Evolutionary conservation across 2,888 invertebrate species (phyloP).

Genomic region (Cerceris ruficornis): DNA sequence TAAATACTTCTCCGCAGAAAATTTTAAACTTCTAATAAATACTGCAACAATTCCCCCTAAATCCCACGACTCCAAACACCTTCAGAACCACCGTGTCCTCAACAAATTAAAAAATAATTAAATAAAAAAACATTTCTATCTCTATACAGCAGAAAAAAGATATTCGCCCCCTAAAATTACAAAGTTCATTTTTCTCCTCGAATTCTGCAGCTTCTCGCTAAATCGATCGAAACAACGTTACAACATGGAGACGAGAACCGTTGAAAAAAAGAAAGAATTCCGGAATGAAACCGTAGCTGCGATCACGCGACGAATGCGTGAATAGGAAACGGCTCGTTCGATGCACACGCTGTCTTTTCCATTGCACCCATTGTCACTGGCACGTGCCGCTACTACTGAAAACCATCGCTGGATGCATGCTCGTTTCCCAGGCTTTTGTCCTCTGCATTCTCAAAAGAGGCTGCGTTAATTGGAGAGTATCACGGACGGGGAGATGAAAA

Average conservation of each 20-base stretch:
- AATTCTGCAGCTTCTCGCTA: no score
- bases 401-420: slow-evolving; percentile 12
- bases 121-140: no score
- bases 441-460: slow-evolving; percentile 9
- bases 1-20: no score
- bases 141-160: no score
- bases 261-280: not conserved
- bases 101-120: no score
- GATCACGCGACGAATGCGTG: slow-evolving; percentile 27
- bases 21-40: no score
- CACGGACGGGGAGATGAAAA: slow-evolving; percentile 2
- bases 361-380: slow-evolving; percentile 23
- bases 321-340: slow-evolving; percentile 31
- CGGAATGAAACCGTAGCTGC: slow-evolving; percentile 10
- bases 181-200: no score
- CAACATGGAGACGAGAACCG: not conserved
- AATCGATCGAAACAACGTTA: no score
- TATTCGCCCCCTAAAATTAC: no score
- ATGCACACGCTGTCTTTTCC: slow-evolving; percentile 23
- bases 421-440: slow-evolving; percentile 32
- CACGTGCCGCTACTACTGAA: slow-evolving; percentile 40
- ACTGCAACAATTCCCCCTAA: no score
- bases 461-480: slow-evolving; percentile 25
- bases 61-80: no score
- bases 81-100: no score